Evolutionary conservation across 2,888 invertebrate species (phyloP).

Genomic region (Zaprionus lineosus): DNA sequence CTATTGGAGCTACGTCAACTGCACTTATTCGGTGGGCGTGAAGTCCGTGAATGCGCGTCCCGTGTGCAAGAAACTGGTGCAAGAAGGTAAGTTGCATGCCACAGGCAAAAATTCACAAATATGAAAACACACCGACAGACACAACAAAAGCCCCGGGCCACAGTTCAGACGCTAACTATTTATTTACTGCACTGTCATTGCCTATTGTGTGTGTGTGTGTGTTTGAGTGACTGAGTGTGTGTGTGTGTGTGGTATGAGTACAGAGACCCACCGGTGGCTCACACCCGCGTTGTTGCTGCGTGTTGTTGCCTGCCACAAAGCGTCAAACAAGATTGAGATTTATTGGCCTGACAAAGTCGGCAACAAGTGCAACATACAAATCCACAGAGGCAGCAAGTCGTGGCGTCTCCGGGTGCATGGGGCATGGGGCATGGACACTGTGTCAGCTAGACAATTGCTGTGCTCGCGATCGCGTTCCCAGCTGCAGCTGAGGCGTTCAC

Average conservation of each 20-base stretch:
- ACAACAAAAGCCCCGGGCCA: constrained; percentile 8
- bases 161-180: constrained; percentile 24
- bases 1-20: constrained; percentile 83
- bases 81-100: constrained; percentile 86
- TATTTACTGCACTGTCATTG: constrained; percentile 49
- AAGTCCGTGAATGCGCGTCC: constrained; percentile 84
- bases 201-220: constrained; percentile 23
- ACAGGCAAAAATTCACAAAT: background rate
- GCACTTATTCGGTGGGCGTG: constrained; percentile 83
- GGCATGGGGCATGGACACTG: no score
- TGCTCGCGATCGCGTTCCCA: constrained; percentile 18
- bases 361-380: constrained; percentile 65
- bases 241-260: constrained; percentile 21
- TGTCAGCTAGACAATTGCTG: constrained; percentile 52
- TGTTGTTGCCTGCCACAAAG: constrained; percentile 65
- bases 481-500: constrained; percentile 54
- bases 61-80: constrained; percentile 90
- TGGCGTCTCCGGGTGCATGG: no score
- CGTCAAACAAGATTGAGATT: constrained; percentile 79
- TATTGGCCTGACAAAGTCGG: constrained; percentile 66
- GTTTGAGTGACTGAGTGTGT: no score
- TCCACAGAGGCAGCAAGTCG: constrained; percentile 45
- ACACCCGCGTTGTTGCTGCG: constrained; percentile 54
- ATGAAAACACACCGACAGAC: no score
- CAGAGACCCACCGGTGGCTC: constrained; percentile 49